Evolutionary conservation across 2,113 vertebrate species (phyloP).

Genomic region (Chrysochloris asiatica): DNA sequence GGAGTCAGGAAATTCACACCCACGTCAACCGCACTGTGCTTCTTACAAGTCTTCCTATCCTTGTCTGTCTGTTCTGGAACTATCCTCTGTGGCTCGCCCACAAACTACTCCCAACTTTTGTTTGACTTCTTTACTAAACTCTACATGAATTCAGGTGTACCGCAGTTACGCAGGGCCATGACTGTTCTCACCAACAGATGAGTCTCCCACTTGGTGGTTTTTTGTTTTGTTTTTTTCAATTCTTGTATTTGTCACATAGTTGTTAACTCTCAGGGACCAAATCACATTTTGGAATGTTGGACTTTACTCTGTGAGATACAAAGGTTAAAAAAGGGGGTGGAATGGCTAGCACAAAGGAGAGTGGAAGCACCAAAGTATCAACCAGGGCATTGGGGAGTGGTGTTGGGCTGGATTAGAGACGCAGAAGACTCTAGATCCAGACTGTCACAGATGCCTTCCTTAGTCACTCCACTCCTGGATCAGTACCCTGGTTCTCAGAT

Average conservation of each 20-base stretch:
- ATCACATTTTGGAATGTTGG: rapidly evolving
- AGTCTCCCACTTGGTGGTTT: rapidly evolving
- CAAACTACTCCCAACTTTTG: background rate
- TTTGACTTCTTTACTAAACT: background rate
- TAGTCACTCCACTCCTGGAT: background rate
- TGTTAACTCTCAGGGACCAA: background rate
- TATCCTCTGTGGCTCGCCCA: too few species aligned
- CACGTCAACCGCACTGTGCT: rapidly evolving
- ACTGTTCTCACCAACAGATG: rapidly evolving
- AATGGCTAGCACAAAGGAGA: rapidly evolving
- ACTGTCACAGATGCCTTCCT: too few species aligned
- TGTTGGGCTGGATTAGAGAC: too few species aligned
- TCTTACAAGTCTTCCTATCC: background rate
- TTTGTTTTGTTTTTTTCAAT: too few species aligned
- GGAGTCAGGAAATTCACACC: background rate
- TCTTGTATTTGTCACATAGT: background rate
- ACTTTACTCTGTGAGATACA: rapidly evolving
- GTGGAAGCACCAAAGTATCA: rapidly evolving
- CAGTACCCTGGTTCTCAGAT: too few species aligned
- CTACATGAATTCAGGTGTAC: background rate
- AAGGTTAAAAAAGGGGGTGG: rapidly evolving
- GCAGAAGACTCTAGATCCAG: rapidly evolving
- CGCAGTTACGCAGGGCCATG: background rate
- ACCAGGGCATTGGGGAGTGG: too few species aligned
- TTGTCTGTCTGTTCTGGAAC: rapidly evolving